Base-by-base conservation (phyloP, 1,140 invertebrate species). In the Doryteuthis pealeii region DNA sequence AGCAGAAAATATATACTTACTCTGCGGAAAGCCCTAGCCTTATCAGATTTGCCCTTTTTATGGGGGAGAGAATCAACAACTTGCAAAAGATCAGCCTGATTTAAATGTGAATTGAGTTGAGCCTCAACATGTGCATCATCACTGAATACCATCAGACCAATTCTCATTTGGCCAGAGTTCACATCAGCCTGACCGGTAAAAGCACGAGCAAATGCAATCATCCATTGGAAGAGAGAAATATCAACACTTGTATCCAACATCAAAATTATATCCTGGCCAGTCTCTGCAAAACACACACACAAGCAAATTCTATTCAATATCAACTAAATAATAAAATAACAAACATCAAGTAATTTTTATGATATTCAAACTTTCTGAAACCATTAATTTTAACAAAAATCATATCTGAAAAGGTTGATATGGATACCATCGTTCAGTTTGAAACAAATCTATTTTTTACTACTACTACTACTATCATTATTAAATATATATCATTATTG, bases 191-290 rank as follows among this genome's bases (percentile, higher is more conserved):
- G 49, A 12, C 77, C 68, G n/a, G 78, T 76, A n/a, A 85, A 78
- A 26, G 74, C 45, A 3, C 71, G 75, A 26, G 79, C 78, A 67
- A 81, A 82, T 26, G 75, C 73, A 62, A 79, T 81, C 80, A 86
- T 84, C 81, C 81, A 86, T 0, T 74, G 54, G 73, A 83, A 83
- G 12, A 74, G 58, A 5, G 72, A 72, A 28, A 77, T 74, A 70
- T 73, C 78, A 4, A 82, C 84, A 4, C 84, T 81, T 1, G 82
- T 81, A 68, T 87, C 85, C 6, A 87, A 69, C 45, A 87, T 81
- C 43, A 86, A 76, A 15, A 87, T 73, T 4, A 87, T 35, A 85
- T 90, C 80, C 72, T 78, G 80, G 31, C 83, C 84, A n/a, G 69
- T 71, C 0, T 77, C 75, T 35, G 66, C 28, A 68, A 68, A 62